Evolutionary conservation across 2,888 invertebrate species (phyloP).

Genomic region (Trissonchulus sp.): DNA sequence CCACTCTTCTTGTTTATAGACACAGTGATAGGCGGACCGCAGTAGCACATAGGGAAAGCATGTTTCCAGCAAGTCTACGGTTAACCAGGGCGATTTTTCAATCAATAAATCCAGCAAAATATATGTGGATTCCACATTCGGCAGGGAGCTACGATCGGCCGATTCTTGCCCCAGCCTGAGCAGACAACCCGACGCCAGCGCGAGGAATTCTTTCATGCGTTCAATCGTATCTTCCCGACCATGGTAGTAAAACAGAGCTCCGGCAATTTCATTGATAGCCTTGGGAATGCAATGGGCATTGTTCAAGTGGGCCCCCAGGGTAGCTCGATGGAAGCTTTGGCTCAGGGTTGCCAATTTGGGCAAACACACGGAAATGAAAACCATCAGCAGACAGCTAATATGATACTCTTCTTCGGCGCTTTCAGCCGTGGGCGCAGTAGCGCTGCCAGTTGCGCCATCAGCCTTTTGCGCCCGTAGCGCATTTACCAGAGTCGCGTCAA

Average conservation of each 20-base stretch:
- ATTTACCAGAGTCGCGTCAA: slow-evolving; percentile 86
- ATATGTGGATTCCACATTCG: slow-evolving; percentile 90
- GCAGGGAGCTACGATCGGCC: neutral
- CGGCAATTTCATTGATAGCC: slow-evolving; percentile 90
- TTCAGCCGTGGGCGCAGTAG: neutral
- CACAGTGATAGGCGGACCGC: slow-evolving; percentile 84
- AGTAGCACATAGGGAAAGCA: slow-evolving; percentile 98
- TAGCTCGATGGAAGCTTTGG: slow-evolving; percentile 63
- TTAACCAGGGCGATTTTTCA: slow-evolving; percentile 93
- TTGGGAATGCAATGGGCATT: slow-evolving; percentile 97
- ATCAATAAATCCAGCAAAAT: slow-evolving; percentile 90
- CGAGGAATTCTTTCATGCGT: slow-evolving; percentile 68
- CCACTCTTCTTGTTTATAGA: slow-evolving; percentile 46
- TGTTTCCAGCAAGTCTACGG: slow-evolving; percentile 95
- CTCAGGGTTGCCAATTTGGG: slow-evolving; percentile 87
- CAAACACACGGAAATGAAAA: slow-evolving; percentile 94
- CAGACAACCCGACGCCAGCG: slow-evolving; percentile 18
- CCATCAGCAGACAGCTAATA: slow-evolving; percentile 89
- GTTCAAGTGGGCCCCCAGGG: slow-evolving; percentile 77
- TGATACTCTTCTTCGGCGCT: slow-evolving; percentile 56
- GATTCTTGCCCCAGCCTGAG: slow-evolving; percentile 22
- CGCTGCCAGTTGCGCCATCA: neutral
- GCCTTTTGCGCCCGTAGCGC: slow-evolving; percentile 62
- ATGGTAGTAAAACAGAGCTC: slow-evolving; percentile 90
- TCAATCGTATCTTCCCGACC: slow-evolving; percentile 93